phyloP scores from a whole-genome alignment of 2,113 vertebrate genomes.

The Albula goreensis region DNA sequence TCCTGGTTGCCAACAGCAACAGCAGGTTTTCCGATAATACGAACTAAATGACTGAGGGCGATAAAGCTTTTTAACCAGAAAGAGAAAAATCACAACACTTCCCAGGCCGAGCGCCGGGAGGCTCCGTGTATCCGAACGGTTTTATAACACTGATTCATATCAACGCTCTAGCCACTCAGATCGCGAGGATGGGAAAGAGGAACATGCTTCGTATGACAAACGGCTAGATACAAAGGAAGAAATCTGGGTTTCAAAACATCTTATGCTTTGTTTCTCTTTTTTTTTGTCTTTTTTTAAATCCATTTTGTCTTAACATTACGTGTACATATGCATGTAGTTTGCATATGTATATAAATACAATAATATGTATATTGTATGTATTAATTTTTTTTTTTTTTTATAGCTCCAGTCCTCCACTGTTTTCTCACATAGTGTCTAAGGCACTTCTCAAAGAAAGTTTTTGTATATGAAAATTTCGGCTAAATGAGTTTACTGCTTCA shows the following conservation, averaged over 20 bases:
- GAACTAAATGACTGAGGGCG: slow-evolving; percentile 68
- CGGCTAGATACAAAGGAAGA: slow-evolving; percentile 55
- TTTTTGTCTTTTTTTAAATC: slow-evolving; percentile 22
- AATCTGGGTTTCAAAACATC: slow-evolving; percentile 27
- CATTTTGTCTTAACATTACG: slow-evolving; percentile 29
- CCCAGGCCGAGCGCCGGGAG: slow-evolving; percentile 67
- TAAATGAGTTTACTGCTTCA: slow-evolving; percentile 27
- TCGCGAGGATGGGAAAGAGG: slow-evolving; percentile 54
- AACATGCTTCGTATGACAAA: neutral
- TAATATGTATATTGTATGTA: slow-evolving; percentile 7
- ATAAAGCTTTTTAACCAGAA: slow-evolving; percentile 92
- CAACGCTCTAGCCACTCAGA: slow-evolving; percentile 67
- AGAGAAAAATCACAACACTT: slow-evolving; percentile 54
- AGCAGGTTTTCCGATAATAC: slow-evolving; percentile 76
- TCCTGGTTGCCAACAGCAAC: slow-evolving; percentile 77
- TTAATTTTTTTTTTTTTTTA: neutral
- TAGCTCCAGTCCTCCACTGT: slow-evolving; percentile 53
- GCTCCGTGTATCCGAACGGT: slow-evolving; percentile 62
- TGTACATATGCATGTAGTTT: slow-evolving; percentile 17
- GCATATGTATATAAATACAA: neutral
- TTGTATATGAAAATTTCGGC: slow-evolving; percentile 39
- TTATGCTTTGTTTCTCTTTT: too few species aligned
- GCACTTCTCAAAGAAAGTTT: slow-evolving; percentile 86
- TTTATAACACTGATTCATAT: slow-evolving; percentile 75
- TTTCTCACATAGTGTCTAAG: slow-evolving; percentile 94